These are phyloP conservation scores for Akabosia matsudoensis DNA, from an alignment of 1,140 invertebrate genomes.

Conservation along the genomic window DNA sequence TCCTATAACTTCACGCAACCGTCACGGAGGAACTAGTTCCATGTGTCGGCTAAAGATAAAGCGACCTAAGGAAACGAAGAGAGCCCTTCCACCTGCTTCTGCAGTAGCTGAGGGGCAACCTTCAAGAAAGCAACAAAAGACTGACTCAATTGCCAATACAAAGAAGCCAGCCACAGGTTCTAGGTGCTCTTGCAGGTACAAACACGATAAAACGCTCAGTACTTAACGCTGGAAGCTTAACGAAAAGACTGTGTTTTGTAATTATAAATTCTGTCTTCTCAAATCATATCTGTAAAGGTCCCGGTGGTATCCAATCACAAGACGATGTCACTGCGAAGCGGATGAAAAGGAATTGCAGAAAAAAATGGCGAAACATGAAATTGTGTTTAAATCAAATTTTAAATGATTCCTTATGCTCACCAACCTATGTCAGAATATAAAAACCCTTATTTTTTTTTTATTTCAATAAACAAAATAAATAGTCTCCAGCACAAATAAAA, in stretches of 20 bases:
- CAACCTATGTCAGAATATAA: too few relatives aligned
- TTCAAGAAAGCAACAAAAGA: slow-evolving; percentile 60
- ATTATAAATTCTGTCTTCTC: not conserved
- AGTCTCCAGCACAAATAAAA: too few relatives aligned
- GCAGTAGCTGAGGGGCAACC: slow-evolving; percentile 54
- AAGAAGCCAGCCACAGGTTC: slow-evolving; percentile 57
- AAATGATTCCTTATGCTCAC: too few relatives aligned
- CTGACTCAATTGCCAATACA: slow-evolving; percentile 56
- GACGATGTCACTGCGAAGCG: slow-evolving; percentile 96
- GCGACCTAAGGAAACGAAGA: slow-evolving; percentile 27
- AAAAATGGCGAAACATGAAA: too few relatives aligned
- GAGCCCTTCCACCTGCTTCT: slow-evolving; percentile 49
- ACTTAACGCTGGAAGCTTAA: not conserved
- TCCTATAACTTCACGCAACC: not conserved
- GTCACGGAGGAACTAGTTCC: slow-evolving; percentile 33
- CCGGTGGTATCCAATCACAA: slow-evolving; percentile 76
- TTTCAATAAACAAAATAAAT: too few relatives aligned
- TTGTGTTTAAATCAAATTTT: too few relatives aligned
- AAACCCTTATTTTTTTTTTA: too few relatives aligned
- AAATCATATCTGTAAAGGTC: slow-evolving; percentile 22
- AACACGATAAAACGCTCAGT: slow-evolving; percentile 16
- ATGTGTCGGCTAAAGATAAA: slow-evolving; percentile 31
- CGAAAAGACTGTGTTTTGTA: not conserved
- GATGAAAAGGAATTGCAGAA: slow-evolving; percentile 99
- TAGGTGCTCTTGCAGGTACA: slow-evolving; percentile 36